phyloP scores from a whole-genome alignment of 2,797 vertebrate species.

The Acridotheres tristis region DNA sequence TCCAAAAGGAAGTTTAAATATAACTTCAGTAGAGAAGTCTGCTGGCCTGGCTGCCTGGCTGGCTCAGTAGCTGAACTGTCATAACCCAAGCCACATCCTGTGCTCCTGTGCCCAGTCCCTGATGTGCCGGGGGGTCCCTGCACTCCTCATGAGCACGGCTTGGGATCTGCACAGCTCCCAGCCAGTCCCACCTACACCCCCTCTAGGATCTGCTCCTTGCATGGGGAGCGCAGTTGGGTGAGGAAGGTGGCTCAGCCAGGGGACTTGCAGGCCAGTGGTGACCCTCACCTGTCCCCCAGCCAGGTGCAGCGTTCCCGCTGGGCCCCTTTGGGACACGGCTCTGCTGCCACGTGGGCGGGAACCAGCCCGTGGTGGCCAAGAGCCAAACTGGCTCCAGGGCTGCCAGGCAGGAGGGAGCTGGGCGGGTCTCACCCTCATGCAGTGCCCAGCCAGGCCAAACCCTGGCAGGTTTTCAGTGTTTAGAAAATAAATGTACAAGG shows the following conservation, averaged over 20 bases:
- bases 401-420: not conserved
- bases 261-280: not conserved
- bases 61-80: not conserved
- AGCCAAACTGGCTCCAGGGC: not conserved
- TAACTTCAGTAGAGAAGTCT: not conserved
- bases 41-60: not conserved
- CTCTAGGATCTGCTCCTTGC: fast-evolving
- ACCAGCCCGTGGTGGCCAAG: fast-evolving
- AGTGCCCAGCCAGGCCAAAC: not conserved
- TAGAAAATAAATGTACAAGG: not conserved
- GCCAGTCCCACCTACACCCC: not conserved
- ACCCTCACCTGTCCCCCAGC: not conserved
- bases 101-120: not conserved
- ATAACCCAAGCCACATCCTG: not conserved
- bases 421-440: fast-evolving
- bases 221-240: not conserved
- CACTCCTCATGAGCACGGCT: fast-evolving
- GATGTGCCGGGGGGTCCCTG: fast-evolving
- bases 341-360: not conserved
- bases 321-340: not conserved
- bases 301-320: fast-evolving
- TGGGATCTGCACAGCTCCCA: not conserved
- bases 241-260: not conserved
- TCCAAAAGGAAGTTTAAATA: not conserved
- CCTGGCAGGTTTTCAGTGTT: not conserved